Percentiles rank a stretch among this genome's conserved stretches.
Conservation (phyloP, 2,113 vertebrate genomes). For the Thunnus thynnus region DNA sequence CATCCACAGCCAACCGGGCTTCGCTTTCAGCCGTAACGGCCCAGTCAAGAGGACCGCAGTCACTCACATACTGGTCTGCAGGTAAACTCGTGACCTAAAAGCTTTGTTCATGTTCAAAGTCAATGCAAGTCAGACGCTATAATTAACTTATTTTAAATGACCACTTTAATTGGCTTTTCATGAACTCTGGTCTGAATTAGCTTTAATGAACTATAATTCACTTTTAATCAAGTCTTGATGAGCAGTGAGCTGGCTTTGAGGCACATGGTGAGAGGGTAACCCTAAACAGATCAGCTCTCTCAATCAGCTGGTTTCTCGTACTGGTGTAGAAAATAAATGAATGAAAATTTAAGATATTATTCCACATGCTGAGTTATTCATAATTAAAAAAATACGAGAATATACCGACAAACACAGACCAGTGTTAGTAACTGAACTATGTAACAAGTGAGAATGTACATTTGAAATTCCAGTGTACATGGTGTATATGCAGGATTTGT, state of each 20-base stretch:
- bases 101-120: background rate
- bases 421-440: background rate
- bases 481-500: background rate
- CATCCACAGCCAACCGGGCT: conserved; percentile 98
- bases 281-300: background rate
- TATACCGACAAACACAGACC: too few relatives aligned
- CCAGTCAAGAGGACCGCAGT: conserved; percentile 98
- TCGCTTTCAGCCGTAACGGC: conserved; percentile 98
- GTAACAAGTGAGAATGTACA: background rate
- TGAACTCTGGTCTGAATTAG: conserved; percentile 11
- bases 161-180: background rate
- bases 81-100: conserved; percentile 79
- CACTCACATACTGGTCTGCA: conserved; percentile 97
- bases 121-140: too few relatives aligned
- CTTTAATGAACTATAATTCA: background rate
- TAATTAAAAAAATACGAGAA: background rate
- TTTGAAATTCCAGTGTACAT: background rate
- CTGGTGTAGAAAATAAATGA: too few relatives aligned
- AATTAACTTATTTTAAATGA: background rate
- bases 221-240: background rate
- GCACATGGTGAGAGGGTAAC: background rate
- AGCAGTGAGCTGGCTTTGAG: background rate
- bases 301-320: background rate
- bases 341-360: too few relatives aligned
- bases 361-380: too few relatives aligned